Base-by-base conservation (phyloP, 2,113 vertebrate species). In the Urocolius indicus region DNA sequence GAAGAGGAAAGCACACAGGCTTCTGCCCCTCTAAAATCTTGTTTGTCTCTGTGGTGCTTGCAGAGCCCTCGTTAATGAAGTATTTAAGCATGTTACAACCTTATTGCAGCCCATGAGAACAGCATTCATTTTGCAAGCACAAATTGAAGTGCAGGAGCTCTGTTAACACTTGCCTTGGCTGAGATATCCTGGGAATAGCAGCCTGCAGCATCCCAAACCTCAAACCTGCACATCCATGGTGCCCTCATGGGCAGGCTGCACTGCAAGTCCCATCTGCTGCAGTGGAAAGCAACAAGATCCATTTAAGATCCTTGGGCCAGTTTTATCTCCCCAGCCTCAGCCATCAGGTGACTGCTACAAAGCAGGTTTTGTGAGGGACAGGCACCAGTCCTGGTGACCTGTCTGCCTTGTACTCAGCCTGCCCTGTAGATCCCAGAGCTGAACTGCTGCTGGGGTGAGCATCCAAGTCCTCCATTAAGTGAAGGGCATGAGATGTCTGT, bases 31-130 rank as follows among this genome's bases (percentile, higher is more conserved):
- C 89, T 73, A 19, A 82, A 89, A 66, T 62, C 58, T 80, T 79
- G 65, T 85, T 54, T 24, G 58, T 91, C 91, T 91, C 94, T 13
- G 10, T 55, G 73, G 68, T 87, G 72, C 87, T 87, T 73, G 48
- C 69, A 58, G 84, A 95, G 58, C 54, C 58, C 89, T 96, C 94
- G 12, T 95, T 97, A 96, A 90, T 49, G 91, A 95, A 89, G 57
- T 78, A 87, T 95, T 97, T 93, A 94, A 92, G 84, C 34, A 6
- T 65, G 73, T 36, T 96, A 75, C 95, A 92, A 52, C 87, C 89
- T 84, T 14, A 5, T 38, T 57, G 76, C 73, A 78, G 73, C 95
- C 89, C 93, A 54, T 34, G 95, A 95, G 95, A 89, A 48, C 20
- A 61, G 54, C 65, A 48, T 84, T 89, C 65, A 11, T 81, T 94